Percentiles rank a stretch among this genome's conserved stretches.
These are phyloP conservation scores for Florisuga fusca DNA, from an alignment of 2,797 vertebrate genomes.

Conservation along the genomic window DNA sequence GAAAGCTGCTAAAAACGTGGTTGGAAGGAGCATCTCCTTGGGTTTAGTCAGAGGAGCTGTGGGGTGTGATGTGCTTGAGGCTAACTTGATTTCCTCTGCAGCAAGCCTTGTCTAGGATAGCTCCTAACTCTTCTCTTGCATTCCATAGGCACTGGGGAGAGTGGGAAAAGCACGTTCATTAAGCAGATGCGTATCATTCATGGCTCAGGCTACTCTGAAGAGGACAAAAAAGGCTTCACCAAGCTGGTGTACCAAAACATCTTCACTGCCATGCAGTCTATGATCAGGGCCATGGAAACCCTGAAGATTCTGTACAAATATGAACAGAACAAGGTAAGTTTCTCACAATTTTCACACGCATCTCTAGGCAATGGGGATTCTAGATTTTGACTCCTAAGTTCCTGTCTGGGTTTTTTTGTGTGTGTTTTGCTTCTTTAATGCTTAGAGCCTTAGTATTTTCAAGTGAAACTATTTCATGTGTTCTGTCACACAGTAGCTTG, in stretches of 20 bases:
- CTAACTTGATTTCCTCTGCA: neutral
- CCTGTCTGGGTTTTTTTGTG: neutral
- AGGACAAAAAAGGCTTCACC: constrained; percentile 96
- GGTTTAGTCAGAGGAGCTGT: neutral
- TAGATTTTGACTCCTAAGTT: neutral
- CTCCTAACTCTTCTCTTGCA: neutral
- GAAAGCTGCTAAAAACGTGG: neutral
- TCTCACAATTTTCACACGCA: rapidly evolving
- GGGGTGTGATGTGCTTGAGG: neutral
- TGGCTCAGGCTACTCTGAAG: constrained; percentile 95
- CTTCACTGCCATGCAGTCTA: constrained; percentile 99
- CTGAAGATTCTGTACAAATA: constrained; percentile 95
- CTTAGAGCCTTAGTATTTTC: too few species aligned
- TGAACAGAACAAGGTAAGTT: constrained; percentile 93
- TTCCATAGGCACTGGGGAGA: constrained; percentile 92
- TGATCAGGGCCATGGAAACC: constrained; percentile 96
- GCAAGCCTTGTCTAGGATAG: neutral
- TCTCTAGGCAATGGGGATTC: neutral
- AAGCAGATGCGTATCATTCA: constrained; percentile 99
- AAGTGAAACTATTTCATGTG: too few species aligned
- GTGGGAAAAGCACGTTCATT: constrained; percentile 98
- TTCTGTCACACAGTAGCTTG: too few species aligned
- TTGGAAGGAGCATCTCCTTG: neutral
- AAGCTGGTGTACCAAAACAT: constrained; percentile 99
- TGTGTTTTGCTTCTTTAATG: too few species aligned